Base-by-base conservation (phyloP, 2,113 vertebrate genomes). In the Otus sunia region DNA sequence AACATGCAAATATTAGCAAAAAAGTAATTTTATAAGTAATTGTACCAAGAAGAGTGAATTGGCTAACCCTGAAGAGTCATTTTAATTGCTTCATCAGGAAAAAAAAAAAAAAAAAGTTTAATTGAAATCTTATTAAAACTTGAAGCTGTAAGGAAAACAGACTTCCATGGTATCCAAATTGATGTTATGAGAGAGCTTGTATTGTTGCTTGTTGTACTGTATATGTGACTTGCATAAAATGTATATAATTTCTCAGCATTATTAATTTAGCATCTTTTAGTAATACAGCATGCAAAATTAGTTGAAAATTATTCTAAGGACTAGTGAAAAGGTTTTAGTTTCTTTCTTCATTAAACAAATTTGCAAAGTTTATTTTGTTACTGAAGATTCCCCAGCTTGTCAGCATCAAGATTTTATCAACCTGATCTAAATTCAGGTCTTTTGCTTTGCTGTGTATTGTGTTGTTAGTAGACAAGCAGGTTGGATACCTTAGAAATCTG, bases 401-500 rank as follows among this genome's bases (percentile, higher is more conserved):
- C 55, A 64, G 84, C 27, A 50, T 72, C 23, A 59, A 85, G 29
- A 92, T 91, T 71, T 76, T 66, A 79, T 53, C 69, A 73, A 63
- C 34, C 29, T 72, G 37, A 53, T 85, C 69, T 82, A 59, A 82
- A 81, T 82, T 93, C 41, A 91, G 49, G 10, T 77, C 58, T 60
- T 82, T 53, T 82, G 58, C 67, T 86, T 95, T 86, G 25, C 29
- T 81, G 27, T 76, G 47, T 41, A 39, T 62, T 66, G 43, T 47
- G 29, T 18, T 90, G 52, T 62, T 91, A 68, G 37, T 55, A 95
- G 90, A 96, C 55, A 86, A 96, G 41, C 53, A 86, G 90, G 64
- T 41, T 90, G 27, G n/a, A 84, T 91, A 94, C 75, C 64, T 95
- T 62, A 87, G 69, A 95, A 95, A 87, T 94, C 34, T 88, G 53